Evolutionary conservation across 1,140 invertebrate genomes (phyloP).

Genomic region (Drosophila sp.): DNA sequence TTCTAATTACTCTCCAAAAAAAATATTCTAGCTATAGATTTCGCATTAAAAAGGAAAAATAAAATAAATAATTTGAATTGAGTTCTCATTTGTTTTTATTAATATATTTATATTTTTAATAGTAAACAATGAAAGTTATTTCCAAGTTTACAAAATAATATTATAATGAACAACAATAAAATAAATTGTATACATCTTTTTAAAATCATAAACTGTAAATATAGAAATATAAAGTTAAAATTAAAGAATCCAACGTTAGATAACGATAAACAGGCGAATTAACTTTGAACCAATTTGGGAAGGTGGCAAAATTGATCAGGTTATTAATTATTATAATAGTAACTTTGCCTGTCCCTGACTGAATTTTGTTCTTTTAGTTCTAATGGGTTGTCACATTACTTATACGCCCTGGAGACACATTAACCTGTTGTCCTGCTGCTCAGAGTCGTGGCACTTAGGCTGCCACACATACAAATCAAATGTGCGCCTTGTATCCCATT

Average conservation of each 20-base stretch:
- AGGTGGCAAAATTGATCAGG: constrained; percentile 3
- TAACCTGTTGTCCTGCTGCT: constrained; percentile 69
- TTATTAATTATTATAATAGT: constrained; percentile 12
- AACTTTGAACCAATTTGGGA: background rate
- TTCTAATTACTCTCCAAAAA: no score
- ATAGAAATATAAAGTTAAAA: background rate
- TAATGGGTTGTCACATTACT: constrained; percentile 41
- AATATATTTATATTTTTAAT: no score
- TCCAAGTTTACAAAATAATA: no score
- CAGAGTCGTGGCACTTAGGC: constrained; percentile 20
- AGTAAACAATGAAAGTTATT: no score
- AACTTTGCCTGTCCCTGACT: constrained; percentile 1
- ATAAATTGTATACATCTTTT: no score
- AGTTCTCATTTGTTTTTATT: no score
- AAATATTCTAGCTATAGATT: no score
- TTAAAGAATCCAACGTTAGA: background rate
- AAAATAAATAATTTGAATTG: no score
- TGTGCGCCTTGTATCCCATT: constrained; percentile 20
- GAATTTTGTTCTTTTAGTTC: constrained; percentile 4
- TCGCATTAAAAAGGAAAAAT: no score
- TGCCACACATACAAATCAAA: constrained; percentile 55
- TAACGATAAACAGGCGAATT: no score
- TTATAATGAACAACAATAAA: no score
- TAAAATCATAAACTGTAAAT: no score
- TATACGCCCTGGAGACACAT: constrained; percentile 44